Evolutionary conservation across 2,797 vertebrate genomes (phyloP), one percentile per base, ranked within the genome.

Genomic region (Parauchenoglanis ngamensis): DNA sequence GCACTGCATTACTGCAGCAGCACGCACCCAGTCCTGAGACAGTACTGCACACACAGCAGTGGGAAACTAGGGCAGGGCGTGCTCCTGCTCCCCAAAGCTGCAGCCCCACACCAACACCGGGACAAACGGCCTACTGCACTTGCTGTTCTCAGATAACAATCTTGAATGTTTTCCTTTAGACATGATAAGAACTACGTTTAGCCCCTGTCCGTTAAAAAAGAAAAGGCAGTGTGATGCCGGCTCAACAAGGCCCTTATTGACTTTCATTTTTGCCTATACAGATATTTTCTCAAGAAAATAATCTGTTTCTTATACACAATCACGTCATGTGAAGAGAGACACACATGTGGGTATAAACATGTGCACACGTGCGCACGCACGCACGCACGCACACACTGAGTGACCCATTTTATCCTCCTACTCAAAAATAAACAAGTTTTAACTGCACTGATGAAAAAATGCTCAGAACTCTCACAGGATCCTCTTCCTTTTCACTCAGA

Each of bases 31-130:
- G 31, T 72, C 56, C 65, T 56, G 67, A 85, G 82, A 75, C 75
- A 76, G 59, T 68, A 80, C 83, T 83, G 78, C 83, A 86, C 78
- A 79, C 63, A 61, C 78, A 86, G 13, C 80, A 59, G 81, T 28
- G 59, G n/a, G 54, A 90, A 89, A 89, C 49, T 89, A 87, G 87
- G 88, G 80, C 86, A 90, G 68, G 87, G 78, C 61, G 80, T 87
- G 83, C 88, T 85, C 87, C 83, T 75, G 76, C 28, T 61, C 56
- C 46, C 31, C 84, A 49, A 81, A 46, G 44, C 52, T 82, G 61
- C 68, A 84, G 73, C 61, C 46, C 81, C 19, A 56, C 85, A 59
- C 67, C 78, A 83, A 83, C 83, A 25, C 67, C 56, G 76, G 65
- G 79, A 72, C 57, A 15, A 63, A 49, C 77, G 52, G n/a, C 67